These are phyloP conservation scores for Cervus canadensis DNA, from an alignment of 2,113 vertebrate species.

Conservation along the genomic window DNA sequence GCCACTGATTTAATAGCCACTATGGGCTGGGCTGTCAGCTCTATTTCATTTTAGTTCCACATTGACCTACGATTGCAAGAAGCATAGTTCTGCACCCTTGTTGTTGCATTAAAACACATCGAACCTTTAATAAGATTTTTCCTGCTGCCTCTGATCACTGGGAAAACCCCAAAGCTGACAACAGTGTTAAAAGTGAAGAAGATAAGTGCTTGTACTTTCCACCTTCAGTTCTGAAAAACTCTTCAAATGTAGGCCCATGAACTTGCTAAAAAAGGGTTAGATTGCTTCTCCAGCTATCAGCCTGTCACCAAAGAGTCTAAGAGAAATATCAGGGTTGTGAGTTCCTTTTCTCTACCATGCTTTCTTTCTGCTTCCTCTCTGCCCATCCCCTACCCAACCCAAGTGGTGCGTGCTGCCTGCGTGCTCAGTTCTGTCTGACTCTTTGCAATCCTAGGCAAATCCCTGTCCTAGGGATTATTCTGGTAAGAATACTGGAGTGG, in stretches of 20 bases:
- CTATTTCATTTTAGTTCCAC: neutral
- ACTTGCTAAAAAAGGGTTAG: neutral
- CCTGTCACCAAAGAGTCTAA: neutral
- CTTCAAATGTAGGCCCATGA: neutral
- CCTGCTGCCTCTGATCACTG: neutral
- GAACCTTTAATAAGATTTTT: neutral
- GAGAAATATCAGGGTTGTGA: neutral
- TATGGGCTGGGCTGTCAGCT: neutral
- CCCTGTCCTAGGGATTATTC: neutral
- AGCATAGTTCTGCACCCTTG: neutral
- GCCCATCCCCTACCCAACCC: neutral
- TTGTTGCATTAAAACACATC: neutral
- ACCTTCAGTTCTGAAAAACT: neutral
- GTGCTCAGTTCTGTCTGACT: neutral
- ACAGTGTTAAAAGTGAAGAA: neutral
- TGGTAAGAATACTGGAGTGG: neutral
- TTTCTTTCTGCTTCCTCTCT: neutral
- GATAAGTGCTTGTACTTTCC: neutral
- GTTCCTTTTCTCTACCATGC: neutral
- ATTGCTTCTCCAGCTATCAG: neutral
- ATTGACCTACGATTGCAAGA: neutral
- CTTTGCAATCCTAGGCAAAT: neutral
- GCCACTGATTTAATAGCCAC: neutral
- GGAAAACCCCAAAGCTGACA: neutral
- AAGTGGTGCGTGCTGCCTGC: neutral